phyloP scores from a whole-genome alignment of 2,888 invertebrate species.

The Torymus auratus region DNA sequence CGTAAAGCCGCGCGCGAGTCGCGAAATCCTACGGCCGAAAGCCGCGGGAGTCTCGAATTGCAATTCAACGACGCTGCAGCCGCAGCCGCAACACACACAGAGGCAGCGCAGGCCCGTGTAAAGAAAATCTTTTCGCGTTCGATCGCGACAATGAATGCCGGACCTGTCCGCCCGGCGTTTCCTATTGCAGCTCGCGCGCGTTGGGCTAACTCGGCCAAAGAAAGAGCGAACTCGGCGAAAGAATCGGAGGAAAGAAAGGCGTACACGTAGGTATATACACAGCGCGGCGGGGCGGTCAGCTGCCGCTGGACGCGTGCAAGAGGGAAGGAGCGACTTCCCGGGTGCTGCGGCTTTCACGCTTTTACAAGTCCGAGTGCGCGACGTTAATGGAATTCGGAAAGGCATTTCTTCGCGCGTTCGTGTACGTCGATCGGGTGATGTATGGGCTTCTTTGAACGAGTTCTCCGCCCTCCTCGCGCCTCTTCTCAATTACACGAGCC shows the following conservation, averaged over 20 bases:
- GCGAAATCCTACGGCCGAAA: background rate
- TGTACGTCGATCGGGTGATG: slow-evolving; percentile 15
- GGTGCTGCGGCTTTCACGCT: slow-evolving; percentile 37
- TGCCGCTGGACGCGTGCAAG: background rate
- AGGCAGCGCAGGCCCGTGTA: background rate
- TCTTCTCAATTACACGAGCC: no score
- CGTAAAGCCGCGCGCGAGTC: background rate
- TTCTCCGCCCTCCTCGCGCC: background rate
- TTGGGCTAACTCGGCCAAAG: background rate
- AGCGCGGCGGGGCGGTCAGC: slow-evolving; percentile 26
- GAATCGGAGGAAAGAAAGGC: slow-evolving; percentile 14
- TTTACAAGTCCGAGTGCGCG: background rate
- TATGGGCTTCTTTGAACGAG: slow-evolving; percentile 30
- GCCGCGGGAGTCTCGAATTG: slow-evolving; percentile 32
- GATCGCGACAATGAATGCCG: slow-evolving; percentile 29
- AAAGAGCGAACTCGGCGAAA: slow-evolving; percentile 14
- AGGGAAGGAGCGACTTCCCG: background rate
- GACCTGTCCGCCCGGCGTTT: slow-evolving; percentile 33
- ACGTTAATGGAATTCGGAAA: slow-evolving; percentile 45
- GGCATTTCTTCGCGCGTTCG: slow-evolving; percentile 23
- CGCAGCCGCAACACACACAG: background rate
- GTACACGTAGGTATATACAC: background rate
- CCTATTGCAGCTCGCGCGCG: slow-evolving; percentile 1
- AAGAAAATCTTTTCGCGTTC: slow-evolving; percentile 31
- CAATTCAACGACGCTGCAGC: slow-evolving; percentile 16